A percentile compares a stretch with the other conserved stretches of the same genome.
These are phyloP conservation scores for Epizoanthus fatuus DNA, from an alignment of 92 coral and sea anemone species.

Conservation along the genomic window DNA sequence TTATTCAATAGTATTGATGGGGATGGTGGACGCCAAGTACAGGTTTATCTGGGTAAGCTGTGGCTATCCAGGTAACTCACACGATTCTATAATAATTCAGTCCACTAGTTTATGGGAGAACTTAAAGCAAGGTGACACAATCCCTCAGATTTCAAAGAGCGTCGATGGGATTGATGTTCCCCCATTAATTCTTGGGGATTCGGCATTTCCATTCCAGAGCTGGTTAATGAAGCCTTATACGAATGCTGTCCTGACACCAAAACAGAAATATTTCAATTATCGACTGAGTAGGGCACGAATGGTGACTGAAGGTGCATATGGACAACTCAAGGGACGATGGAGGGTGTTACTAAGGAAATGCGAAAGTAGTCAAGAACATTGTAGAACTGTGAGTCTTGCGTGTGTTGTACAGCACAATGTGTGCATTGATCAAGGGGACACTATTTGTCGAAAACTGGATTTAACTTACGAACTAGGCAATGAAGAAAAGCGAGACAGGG, in stretches of 20 bases:
- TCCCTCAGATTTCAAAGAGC: slow-evolving; percentile 51
- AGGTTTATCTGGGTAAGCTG: slow-evolving; percentile 61
- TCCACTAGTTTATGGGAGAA: slow-evolving; percentile 58
- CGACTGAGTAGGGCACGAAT: slow-evolving; percentile 60
- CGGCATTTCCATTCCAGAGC: slow-evolving; percentile 51
- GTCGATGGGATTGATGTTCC: slow-evolving; percentile 39
- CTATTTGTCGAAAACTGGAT: slow-evolving; percentile 59
- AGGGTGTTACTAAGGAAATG: slow-evolving; percentile 72
- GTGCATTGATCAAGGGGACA: slow-evolving; percentile 57
- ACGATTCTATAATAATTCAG: slow-evolving; percentile 56
- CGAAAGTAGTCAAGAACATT: slow-evolving; percentile 64
- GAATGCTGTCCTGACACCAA: slow-evolving; percentile 64
- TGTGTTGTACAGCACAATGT: slow-evolving; percentile 72
- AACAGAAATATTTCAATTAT: slow-evolving; percentile 54
- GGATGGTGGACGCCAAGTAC: slow-evolving; percentile 67
- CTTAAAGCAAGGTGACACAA: slow-evolving; percentile 26
- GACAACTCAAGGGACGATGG: slow-evolving; percentile 77
- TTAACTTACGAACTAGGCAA: slow-evolving; percentile 61
- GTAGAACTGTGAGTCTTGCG: slow-evolving; percentile 56
- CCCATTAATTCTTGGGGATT: slow-evolving; percentile 53
- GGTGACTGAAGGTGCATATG: slow-evolving; percentile 73
- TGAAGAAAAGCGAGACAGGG: slow-evolving; percentile 65
- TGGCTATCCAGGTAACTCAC: slow-evolving; percentile 65
- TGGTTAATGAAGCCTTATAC: slow-evolving; percentile 72
- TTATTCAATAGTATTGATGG: slow-evolving; percentile 73